phyloP scores from a whole-genome alignment of 2,888 invertebrate genomes.

The Cephus runcator region DNA sequence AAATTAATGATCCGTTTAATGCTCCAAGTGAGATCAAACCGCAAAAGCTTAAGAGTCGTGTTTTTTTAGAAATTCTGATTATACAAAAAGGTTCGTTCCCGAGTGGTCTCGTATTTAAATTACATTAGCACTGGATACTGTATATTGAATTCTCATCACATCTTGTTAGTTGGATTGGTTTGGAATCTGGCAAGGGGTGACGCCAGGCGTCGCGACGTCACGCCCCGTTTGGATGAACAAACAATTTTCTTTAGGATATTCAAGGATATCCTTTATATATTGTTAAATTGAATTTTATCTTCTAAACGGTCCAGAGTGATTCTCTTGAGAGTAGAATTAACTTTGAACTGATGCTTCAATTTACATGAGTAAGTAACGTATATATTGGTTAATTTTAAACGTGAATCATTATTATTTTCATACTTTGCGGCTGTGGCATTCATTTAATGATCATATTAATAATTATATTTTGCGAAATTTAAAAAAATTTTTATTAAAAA shows the following conservation, averaged over 20 bases:
- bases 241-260: background rate
- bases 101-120: background rate
- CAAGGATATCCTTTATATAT: background rate
- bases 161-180: background rate
- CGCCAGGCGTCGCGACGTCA: too few species aligned
- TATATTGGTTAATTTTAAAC: background rate
- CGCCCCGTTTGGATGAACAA: background rate
- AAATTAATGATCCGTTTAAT: background rate
- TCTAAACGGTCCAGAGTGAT: background rate
- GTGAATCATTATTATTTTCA: background rate
- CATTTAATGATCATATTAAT: background rate
- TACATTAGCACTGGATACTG: background rate
- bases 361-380: background rate
- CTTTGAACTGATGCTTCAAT: background rate
- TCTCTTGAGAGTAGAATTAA: background rate
- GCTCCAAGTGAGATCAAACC: background rate
- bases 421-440: background rate
- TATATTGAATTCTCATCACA: background rate
- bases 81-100: background rate
- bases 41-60: background rate
- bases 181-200: too few species aligned
- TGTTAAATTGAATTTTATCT: background rate
- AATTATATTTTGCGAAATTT: background rate
- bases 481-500: background rate
- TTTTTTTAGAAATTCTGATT: background rate